Evolutionary conservation across 2,113 vertebrate genomes (phyloP), one percentile per base, ranked within the genome.

Genomic region (Neomonachus schauinslandi): DNA sequence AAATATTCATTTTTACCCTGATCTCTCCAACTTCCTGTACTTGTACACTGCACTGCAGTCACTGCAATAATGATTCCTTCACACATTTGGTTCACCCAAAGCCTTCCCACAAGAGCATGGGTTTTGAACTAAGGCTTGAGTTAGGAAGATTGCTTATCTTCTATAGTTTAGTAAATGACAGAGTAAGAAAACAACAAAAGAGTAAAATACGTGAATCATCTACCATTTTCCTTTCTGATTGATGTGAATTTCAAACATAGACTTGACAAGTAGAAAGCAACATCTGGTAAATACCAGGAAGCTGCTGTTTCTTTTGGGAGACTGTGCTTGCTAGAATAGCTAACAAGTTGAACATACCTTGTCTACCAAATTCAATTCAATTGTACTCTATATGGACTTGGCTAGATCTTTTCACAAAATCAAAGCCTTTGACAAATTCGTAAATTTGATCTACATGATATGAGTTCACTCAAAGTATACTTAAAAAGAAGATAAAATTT

Each of bases 171-270:
- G 79, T 18, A 72, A 97, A 67, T 92, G 80, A 31, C n/a, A 93
- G 93, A 31, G 93, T 53, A 94, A 33, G 24, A 93, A 96, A 89
- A 92, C 26, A 51, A 31, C 84, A 98, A 24, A 42, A 8, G 49
- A 89, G 28, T 67, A 84, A 96, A 97, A 72, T 2, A 46, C 0
- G 1, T 79, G n/a, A 39, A 59, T 82, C 7, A 76, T 51, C 11
- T 31, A 36, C 57, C 63, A 46, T 8, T 76, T 81, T 92, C 2
- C 51, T 94, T 80, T n/a, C n/a, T 94, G 57, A 65, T 36, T n/a
- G 79, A 95, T 69, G 95, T 86, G 55, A 92, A 59, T 76, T 95
- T 59, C 89, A 61, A 88, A 97, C 69, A 84, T 55, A 86, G 36
- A 84, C 22, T 55, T 91, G 63, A 97, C 33, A 97, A 33, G 49